Conservation (phyloP, 2,797 vertebrate genomes). For the Buceros bicornis region DNA sequence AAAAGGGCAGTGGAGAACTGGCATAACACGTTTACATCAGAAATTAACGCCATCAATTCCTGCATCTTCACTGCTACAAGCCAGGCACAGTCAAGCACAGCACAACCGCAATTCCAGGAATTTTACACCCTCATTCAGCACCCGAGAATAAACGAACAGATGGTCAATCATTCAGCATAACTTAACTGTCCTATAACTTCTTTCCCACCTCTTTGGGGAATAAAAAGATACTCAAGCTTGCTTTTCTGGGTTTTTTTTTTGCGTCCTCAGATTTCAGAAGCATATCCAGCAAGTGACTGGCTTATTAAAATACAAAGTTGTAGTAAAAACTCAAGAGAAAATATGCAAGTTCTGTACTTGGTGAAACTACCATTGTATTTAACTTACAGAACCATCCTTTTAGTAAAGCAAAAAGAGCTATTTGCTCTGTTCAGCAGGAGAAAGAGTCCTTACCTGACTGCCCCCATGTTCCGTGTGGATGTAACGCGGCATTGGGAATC, state of each 20-base stretch:
- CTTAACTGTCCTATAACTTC: not conserved
- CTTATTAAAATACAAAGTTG: not conserved
- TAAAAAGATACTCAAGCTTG: not conserved
- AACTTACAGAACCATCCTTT: not conserved
- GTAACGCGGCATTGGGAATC: conserved; percentile 97
- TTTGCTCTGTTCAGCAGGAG: not conserved
- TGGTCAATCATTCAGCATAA: not conserved
- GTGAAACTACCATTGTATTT: not conserved
- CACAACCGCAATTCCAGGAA: not conserved
- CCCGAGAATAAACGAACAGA: not conserved
- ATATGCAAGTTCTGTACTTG: not conserved
- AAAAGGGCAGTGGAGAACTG: not conserved
- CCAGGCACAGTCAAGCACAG: not conserved
- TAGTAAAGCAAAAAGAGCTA: not conserved
- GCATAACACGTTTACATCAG: not conserved
- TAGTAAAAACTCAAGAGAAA: not conserved
- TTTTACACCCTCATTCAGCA: not conserved
- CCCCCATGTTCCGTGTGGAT: conserved; percentile 94
- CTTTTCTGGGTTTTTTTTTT: not conserved
- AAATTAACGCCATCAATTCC: not conserved
- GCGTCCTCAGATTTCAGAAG: not conserved
- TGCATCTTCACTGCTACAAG: not conserved
- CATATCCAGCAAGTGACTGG: not conserved
- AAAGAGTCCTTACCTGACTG: conserved; percentile 79
- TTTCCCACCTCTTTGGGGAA: not conserved